These are phyloP conservation scores for Panurus biarmicus DNA, from an alignment of 2,113 vertebrate species.

Conservation along the genomic window DNA sequence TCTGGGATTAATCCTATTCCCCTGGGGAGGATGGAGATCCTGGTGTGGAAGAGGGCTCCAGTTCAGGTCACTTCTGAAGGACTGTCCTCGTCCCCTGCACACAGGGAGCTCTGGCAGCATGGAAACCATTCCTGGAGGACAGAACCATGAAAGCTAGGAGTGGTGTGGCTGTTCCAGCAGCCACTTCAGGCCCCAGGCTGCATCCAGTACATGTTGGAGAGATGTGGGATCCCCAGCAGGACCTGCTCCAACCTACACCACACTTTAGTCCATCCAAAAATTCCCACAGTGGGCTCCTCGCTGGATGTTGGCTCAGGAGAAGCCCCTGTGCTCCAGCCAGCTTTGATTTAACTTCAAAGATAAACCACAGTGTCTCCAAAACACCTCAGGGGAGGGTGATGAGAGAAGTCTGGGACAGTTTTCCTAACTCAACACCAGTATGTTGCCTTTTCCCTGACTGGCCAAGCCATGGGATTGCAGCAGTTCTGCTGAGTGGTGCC, in stretches of 20 bases:
- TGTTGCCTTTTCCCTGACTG: not conserved
- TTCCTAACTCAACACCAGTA: not conserved
- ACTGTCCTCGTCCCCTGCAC: not conserved
- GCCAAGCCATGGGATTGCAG: not conserved
- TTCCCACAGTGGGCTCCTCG: rapidly evolving
- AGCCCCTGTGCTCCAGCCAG: not conserved
- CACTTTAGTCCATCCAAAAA: not conserved
- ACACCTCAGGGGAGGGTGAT: not conserved
- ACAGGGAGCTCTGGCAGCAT: not conserved
- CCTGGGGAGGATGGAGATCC: not conserved
- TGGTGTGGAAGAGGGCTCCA: not conserved
- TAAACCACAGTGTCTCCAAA: not conserved
- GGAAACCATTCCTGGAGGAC: not conserved
- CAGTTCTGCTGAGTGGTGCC: not conserved
- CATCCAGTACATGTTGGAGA: rapidly evolving
- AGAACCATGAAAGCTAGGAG: not conserved
- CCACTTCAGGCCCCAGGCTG: not conserved
- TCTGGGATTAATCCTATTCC: not conserved
- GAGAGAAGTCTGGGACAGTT: not conserved
- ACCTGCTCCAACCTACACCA: not conserved
- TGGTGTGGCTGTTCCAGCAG: rapidly evolving
- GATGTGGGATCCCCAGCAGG: not conserved
- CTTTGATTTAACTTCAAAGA: not conserved
- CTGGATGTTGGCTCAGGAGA: not conserved
- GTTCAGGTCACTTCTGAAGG: not conserved